Evolutionary conservation across 2,113 vertebrate genomes (phyloP).

Genomic region (human (Homo sapiens)): DNA sequence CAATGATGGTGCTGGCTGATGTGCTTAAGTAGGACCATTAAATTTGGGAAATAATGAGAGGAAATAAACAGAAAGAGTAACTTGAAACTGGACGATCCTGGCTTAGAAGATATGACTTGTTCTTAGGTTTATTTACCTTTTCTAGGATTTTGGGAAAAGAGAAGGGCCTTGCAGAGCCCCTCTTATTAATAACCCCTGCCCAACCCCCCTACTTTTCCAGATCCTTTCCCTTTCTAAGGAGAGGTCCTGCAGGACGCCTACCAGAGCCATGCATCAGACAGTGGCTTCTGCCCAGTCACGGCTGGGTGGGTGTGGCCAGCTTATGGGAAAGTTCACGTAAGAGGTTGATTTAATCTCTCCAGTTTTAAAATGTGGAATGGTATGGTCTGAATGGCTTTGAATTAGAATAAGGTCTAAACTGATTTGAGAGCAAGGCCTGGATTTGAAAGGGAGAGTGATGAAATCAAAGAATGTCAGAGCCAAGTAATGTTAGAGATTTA

Average conservation of each 20-base stretch:
- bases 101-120: not conserved
- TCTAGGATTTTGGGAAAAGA: not conserved
- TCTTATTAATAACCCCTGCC: not conserved
- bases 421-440: not conserved
- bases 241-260: not conserved
- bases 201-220: fast-evolving
- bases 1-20: not conserved
- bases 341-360: not conserved
- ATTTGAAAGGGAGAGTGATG: not conserved
- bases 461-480: not conserved
- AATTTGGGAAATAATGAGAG: not conserved
- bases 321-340: not conserved
- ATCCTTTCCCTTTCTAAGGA: not conserved
- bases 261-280: not conserved
- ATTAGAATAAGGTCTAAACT: not conserved
- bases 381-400: not conserved
- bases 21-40: not conserved
- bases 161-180: not conserved
- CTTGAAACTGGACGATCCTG: not conserved
- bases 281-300: not conserved
- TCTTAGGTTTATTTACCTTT: not conserved
- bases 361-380: not conserved
- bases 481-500: not conserved
- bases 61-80: not conserved
- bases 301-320: not conserved